Conservation (phyloP, 2,888 invertebrate species). For the Gastracanthus pulcherrimus region DNA sequence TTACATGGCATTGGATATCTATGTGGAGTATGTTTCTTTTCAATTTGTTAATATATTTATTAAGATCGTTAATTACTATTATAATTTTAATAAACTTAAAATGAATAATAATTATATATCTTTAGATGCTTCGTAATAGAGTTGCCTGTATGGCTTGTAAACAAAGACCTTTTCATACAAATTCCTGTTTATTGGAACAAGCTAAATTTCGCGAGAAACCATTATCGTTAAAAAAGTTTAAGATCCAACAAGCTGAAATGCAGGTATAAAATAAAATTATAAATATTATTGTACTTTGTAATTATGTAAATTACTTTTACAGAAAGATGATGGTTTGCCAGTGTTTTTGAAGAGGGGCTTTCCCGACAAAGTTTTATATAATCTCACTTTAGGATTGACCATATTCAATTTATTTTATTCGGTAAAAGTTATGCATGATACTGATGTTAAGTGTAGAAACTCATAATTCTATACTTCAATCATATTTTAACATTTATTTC, state of each 20-base stretch:
- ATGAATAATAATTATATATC: background rate
- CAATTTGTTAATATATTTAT: too few relatives aligned
- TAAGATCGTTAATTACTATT: background rate
- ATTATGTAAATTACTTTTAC: conserved; percentile 65
- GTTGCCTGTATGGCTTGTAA: background rate
- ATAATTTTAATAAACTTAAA: background rate
- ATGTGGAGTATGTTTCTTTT: too few relatives aligned
- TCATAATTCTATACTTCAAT: too few relatives aligned
- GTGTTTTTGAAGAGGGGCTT: conserved; percentile 82
- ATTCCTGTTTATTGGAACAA: background rate
- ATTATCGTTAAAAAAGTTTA: conserved; percentile 60
- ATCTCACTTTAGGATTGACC: background rate
- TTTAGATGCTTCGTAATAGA: background rate
- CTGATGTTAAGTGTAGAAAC: background rate
- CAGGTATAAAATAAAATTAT: conserved; percentile 62
- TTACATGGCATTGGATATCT: too few relatives aligned
- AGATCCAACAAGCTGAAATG: conserved; percentile 66
- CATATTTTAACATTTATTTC: too few relatives aligned
- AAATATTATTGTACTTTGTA: background rate
- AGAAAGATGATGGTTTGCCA: conserved; percentile 81
- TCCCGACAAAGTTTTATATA: conserved; percentile 78
- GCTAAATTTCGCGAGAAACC: conserved; percentile 24
- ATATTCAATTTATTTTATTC: background rate
- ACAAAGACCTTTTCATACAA: background rate
- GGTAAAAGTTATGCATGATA: background rate